Conservation (phyloP, 92 coral and sea anemone genomes). For the Epizoanthus illoricatus region DNA sequence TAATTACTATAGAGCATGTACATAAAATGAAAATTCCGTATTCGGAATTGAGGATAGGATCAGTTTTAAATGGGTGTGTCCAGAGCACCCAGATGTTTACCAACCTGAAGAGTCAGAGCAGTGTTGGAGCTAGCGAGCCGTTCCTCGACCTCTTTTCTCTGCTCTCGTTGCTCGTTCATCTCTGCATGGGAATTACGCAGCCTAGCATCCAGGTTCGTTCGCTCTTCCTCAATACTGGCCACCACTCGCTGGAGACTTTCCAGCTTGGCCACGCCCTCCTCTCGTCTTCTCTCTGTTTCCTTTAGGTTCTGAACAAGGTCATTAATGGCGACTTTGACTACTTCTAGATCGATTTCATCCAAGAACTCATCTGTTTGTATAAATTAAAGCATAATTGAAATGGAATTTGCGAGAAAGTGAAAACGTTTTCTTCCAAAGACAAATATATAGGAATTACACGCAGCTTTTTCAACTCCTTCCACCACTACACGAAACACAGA, state of each 20-base stretch:
- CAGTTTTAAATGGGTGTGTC: no score
- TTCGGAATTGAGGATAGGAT: no score
- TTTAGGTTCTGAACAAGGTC: constrained; percentile 74
- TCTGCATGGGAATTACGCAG: constrained; percentile 66
- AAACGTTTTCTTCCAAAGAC: no score
- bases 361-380: constrained; percentile 65
- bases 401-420: no score
- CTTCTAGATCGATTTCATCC: constrained; percentile 80
- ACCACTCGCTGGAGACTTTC: constrained; percentile 67
- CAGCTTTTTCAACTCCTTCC: no score
- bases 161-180: constrained; percentile 66
- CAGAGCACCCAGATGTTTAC: neutral
- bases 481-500: no score
- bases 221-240: constrained; percentile 67
- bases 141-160: constrained; percentile 68
- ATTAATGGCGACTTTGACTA: constrained; percentile 59
- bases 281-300: constrained; percentile 68
- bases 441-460: no score
- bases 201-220: constrained; percentile 53
- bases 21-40: no score
- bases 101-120: constrained; percentile 72
- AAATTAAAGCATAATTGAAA: neutral
- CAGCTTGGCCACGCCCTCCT: constrained; percentile 61
- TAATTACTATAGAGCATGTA: no score
- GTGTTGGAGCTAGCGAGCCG: constrained; percentile 60